Base-by-base conservation (phyloP, 2,797 vertebrate species). In the Zonotrichia albicollis region DNA sequence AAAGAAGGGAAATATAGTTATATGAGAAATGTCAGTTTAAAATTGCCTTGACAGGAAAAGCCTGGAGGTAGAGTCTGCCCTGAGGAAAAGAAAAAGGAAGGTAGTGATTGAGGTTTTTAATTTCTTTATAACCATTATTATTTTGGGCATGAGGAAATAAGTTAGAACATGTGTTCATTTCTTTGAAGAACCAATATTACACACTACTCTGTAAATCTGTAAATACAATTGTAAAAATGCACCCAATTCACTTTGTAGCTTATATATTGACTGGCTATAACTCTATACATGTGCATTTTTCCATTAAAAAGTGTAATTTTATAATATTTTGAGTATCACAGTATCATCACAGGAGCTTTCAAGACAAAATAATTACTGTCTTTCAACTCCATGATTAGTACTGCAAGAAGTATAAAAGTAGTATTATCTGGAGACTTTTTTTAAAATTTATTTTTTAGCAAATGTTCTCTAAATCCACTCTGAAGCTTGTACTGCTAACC, bases 401-500 rank as follows among this genome's bases (percentile, higher is more conserved):
- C 16, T 66, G 53, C 21, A 43, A 92, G 43, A 48, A 73, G 6
- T 51, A 67, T 26, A 84, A 70, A 66, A 95, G 43, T 14, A 73
- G 25, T n/a, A 80, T 65, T 84, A 87, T 38, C 86, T 38, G 48
- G 65, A 75, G 66, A 90, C 29, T 34, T 54, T 46, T 60, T 68
- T 21, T 3, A 0, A 51, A 80, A 72, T 80, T 36, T 50, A 27
- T 77, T 78, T 92, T 94, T 79, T 73, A 85, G 55, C 55, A 81
- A 51, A 54, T 36, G 13, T 67, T 95, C 43, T 84, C 70, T 93
- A 96, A 93, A 84, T 21, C 27, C 89, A 60, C 74, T 60, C 9
- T 23, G 76, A 72, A 89, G 65, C 68, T 75, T 87, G 70, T 65
- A 60, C 42, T 72, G 51, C 74, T 88, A 95, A 93, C 94, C 94